Base-by-base conservation (phyloP, 2,888 invertebrate genomes). In the Scaptomyza polygonia region DNA sequence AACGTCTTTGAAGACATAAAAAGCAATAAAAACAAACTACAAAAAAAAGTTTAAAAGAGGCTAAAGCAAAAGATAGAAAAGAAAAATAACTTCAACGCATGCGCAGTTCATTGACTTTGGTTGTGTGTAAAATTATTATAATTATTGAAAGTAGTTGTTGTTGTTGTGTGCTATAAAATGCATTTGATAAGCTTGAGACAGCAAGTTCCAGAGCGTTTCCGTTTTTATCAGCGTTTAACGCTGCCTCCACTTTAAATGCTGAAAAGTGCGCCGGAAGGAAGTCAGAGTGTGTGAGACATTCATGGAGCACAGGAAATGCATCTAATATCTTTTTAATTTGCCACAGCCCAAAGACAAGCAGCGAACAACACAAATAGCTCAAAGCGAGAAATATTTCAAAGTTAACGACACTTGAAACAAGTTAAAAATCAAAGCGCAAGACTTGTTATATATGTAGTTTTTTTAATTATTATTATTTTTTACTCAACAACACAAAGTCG, bases 271-370 rank as follows among this genome's bases (percentile, higher is more conserved):
- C 69, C 89, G 89, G 88, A 88, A 84, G 84, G 84, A 84, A 84
- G 77, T 82, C 48, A 61, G 70, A 66, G 72, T 79, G 86, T 86
- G 75, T 82, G 72, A 81, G 67, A 80, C 77, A 62, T 49, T 32
- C 53, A 66, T 78, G 79, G 58, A 30, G 70, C 58, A 70, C 83
- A 82, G 89, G 84, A 84, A 84, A 79, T 88, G 88, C 86, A 76
- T 83, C 65, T 82, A 84, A 84, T 85, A 88, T 82, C 53, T 69
- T 85, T 88, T 78, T 85, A 77, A 72, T 75, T 85, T 65, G 48
- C 58, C 55, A 29, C 62, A 65, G 49, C 64, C 45, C 44, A 51
- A 7, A 55, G 51, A 30, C 21, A 49, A 44, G 34, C 51, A 56
- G 25, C 47, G 16, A 14, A n/a, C 45, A 47, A 53, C n/a, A 34